Base-by-base conservation (phyloP, 2,113 vertebrate genomes). In the Microtus ochrogaster region DNA sequence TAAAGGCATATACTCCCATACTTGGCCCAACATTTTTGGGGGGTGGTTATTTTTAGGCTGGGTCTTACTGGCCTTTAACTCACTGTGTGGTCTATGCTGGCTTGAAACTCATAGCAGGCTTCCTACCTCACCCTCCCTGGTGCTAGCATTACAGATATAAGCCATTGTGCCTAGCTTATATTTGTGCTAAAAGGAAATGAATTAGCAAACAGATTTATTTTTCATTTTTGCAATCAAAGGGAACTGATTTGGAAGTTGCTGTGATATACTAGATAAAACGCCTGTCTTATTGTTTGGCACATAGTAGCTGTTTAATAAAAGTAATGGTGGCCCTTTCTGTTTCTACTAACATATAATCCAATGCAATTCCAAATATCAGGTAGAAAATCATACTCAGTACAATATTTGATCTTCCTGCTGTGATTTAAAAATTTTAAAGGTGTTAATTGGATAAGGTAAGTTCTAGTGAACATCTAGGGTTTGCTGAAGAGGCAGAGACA, bases 391-490 rank as follows among this genome's bases (percentile, higher is more conserved):
- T 86, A 82, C 47, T 61, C 39, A 73, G 28, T 73, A 90, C 11
- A 93, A 94, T 24, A 41, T 86, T 65, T 83, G 63, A 19, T 90
- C 39, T 93, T 96, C 49, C 16, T 97, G 26, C 36, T 63, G 87
- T 82, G 55, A 94, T 94, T 89, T 81, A 89, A 93, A 63, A 78
- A 85, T 72, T 88, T 2, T 30, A 39, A 52, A 77, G 36, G 26
- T 96, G 93, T 91, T 94, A 47, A 84, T 76, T 96, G 72, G 52
- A 85, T 92, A 94, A 91, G 39, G 44, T n/a, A 74, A 61, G 30
- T 81, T 82, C 28, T 84, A 72, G n/a, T 73, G 93, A 81, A 81
- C 84, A 90, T 65, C 55, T 91, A 16, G 90, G 88, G 92, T 39
- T 3, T 58, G 36, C 21, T 14, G 36, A 55, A 26, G 6, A 36